These are phyloP conservation scores for Drosophila chauvacae DNA, from an alignment of 1,140 invertebrate species.

Conservation along the genomic window DNA sequence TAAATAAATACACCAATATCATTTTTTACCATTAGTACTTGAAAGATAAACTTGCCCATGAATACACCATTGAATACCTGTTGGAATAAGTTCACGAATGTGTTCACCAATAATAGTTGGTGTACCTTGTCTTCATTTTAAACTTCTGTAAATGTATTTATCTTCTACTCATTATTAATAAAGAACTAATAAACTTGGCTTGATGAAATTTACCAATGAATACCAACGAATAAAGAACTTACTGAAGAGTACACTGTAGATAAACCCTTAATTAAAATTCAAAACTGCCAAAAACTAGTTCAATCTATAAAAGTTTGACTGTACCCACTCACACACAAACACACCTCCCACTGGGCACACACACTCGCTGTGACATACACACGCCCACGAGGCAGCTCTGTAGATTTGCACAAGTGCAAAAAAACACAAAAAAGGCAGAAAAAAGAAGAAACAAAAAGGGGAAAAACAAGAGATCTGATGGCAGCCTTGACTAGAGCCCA, in stretches of 20 bases:
- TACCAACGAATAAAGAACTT: no score
- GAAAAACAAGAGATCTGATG: constrained; percentile 31
- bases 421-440: constrained; percentile 17
- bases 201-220: no score
- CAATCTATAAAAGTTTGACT: constrained; percentile 13
- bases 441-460: constrained; percentile 18
- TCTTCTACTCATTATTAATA: neutral
- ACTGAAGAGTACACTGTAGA: neutral
- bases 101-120: neutral
- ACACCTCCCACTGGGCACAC: constrained; percentile 19
- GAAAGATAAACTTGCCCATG: neutral
- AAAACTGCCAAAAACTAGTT: neutral
- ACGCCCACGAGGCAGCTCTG: constrained; percentile 52
- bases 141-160: neutral
- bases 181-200: neutral
- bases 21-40: neutral
- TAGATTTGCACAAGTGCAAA: constrained; percentile 78
- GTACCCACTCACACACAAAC: constrained; percentile 9
- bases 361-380: constrained; percentile 12
- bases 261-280: no score
- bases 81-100: no score
- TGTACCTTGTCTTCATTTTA: neutral
- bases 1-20: neutral
- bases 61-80: neutral
- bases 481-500: constrained; percentile 47